Base-by-base conservation (phyloP, 2,113 vertebrate species). In the Neogobius melanostomus region DNA sequence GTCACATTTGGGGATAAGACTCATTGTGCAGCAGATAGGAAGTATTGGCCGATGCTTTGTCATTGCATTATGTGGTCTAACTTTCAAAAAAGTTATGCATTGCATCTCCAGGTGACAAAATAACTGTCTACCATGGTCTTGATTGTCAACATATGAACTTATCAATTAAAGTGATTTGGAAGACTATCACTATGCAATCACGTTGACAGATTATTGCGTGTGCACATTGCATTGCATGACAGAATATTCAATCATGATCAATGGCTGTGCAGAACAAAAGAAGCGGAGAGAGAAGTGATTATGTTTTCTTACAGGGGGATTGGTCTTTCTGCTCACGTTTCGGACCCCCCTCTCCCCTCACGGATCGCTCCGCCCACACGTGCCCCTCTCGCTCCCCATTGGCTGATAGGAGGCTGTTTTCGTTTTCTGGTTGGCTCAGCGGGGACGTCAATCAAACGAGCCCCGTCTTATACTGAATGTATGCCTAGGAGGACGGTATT, bases 381-480 rank as follows among this genome's bases (percentile, higher is more conserved):
- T 21, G 53, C 67, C 21, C 16, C 7, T 11, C 11, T 0, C n/a
- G 2, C 21, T 0, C 7, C 0, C 68, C 21, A 90, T 92, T 92
- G 90, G 91, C 48, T 17, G 67, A 14, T 8, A 0, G 0, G 45
- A 57, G 50, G 63, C 79, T 88, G 90, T 89, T 91, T 88, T 88
- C 76, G 79, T 45, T 5, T 3, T 5, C 3, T 2, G 72, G 86
- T 85, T 93, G 92, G 92, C 66, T 59, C 7, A 48, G 5, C 0
- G 0, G 0, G 8, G 15, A 2, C 69, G 90, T 90, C 92, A 57
- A 0, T 91, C 80, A 59, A 45, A 2, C 76, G 49, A 50, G 70
- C 69, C 79, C 68, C 71, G 66, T 81, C 73, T 92, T 93, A 93
- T 93, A 94, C 74, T 70, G 82, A 85, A 87, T 77, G 77, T 85